Percentiles rank a stretch among this genome's conserved stretches.
These are phyloP conservation scores for Pandemis corylana DNA, from an alignment of 2,888 invertebrate species.

Conservation along the genomic window DNA sequence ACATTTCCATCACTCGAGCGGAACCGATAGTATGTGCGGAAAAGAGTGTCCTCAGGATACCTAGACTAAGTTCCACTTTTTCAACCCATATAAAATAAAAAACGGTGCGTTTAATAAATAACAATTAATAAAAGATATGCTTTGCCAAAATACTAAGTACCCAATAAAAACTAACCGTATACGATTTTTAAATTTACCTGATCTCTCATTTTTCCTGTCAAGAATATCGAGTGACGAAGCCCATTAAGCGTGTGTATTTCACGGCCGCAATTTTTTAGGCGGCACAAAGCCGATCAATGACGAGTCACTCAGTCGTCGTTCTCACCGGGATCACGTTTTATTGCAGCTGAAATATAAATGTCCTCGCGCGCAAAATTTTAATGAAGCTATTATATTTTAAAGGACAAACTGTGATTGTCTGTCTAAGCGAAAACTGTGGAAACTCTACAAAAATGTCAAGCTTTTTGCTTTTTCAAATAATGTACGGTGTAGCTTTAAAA, in stretches of 20 bases:
- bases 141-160: too few relatives aligned
- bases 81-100: too few relatives aligned
- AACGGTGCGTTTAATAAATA: too few relatives aligned
- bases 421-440: not conserved
- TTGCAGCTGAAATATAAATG: conserved; percentile 10
- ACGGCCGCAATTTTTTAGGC: not conserved
- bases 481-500: not conserved
- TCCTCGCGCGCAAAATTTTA: not conserved
- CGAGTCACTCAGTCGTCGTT: conserved; percentile 4
- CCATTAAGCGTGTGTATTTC: not conserved
- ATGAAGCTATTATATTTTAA: not conserved
- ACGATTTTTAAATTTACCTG: not conserved
- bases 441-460: not conserved
- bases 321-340: conserved; percentile 10
- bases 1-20: too few relatives aligned
- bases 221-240: not conserved
- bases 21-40: too few relatives aligned
- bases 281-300: conserved; percentile 14
- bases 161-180: not conserved
- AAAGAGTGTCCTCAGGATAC: too few relatives aligned
- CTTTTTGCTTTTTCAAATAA: not conserved
- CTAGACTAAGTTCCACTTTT: too few relatives aligned
- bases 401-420: not conserved
- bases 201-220: not conserved
- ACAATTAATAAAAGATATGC: too few relatives aligned